phyloP scores from a whole-genome alignment of 2,888 invertebrate species.

The Drosophila falleni region DNA sequence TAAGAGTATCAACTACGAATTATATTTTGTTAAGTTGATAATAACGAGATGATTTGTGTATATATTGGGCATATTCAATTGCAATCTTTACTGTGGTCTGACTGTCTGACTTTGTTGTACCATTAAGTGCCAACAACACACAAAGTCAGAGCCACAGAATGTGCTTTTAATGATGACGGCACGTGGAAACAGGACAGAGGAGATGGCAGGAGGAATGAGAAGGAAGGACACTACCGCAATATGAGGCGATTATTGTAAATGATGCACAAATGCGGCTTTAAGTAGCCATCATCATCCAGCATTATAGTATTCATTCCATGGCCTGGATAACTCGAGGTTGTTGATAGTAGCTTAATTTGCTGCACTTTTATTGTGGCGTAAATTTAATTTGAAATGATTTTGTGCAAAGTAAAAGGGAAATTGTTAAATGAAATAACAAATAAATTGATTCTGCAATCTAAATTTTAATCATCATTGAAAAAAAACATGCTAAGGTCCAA shows the following conservation, averaged over 20 bases:
- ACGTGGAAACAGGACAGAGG: background rate
- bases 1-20: conserved; percentile 12
- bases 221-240: conserved; percentile 22
- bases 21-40: conserved; percentile 11
- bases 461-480: too few relatives aligned
- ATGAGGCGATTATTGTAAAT: conserved; percentile 68
- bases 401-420: conserved; percentile 24
- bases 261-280: conserved; percentile 69
- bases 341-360: conserved; percentile 1
- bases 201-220: background rate
- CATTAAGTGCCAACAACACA: conserved; percentile 26
- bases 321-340: conserved; percentile 11
- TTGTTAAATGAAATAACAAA: conserved; percentile 20
- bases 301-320: background rate
- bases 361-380: conserved; percentile 22
- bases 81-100: conserved; percentile 1
- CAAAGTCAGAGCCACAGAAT: conserved; percentile 50
- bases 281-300: conserved; percentile 44
- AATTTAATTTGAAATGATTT: conserved; percentile 46
- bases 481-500: too few relatives aligned
- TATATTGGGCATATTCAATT: conserved; percentile 15
- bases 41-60: background rate
- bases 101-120: conserved; percentile 17
- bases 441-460: too few relatives aligned
- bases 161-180: conserved; percentile 67